Evolutionary conservation across 2,797 vertebrate genomes (phyloP).

Genomic region (Schizopygopsis pylzovi): DNA sequence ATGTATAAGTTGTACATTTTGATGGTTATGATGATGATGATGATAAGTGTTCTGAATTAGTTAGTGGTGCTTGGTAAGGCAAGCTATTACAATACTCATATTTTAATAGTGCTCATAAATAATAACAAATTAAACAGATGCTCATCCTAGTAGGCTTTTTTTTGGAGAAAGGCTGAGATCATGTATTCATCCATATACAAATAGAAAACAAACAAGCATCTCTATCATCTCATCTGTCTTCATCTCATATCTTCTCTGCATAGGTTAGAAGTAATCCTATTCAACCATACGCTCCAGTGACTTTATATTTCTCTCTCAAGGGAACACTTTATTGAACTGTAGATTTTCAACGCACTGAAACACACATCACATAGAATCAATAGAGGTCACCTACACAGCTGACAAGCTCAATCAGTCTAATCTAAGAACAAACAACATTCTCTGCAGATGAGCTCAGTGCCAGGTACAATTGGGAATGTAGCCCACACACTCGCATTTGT

Average conservation of each 20-base stretch:
- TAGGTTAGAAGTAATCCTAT: conserved; percentile 15
- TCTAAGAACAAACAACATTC: conserved; percentile 23
- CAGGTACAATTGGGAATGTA: not conserved
- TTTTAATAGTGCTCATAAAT: not conserved
- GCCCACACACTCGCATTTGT: not conserved
- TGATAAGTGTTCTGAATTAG: not conserved
- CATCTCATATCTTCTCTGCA: not conserved
- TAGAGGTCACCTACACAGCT: conserved; percentile 32
- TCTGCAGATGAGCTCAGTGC: not conserved
- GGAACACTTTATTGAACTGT: not conserved
- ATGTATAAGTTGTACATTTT: conserved; percentile 8
- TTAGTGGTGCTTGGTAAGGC: not conserved
- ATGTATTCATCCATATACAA: not conserved
- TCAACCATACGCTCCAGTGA: conserved; percentile 7
- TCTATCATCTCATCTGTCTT: no score
- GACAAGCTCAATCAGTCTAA: conserved; percentile 31
- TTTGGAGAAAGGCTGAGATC: not conserved
- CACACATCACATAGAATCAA: conserved; percentile 39
- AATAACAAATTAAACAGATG: not conserved
- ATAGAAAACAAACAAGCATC: not conserved
- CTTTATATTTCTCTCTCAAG: conserved; percentile 21
- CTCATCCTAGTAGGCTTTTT: not conserved
- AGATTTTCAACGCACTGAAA: conserved; percentile 28
- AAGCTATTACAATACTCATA: not conserved
- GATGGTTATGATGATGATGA: conserved; percentile 16